phyloP scores from a whole-genome alignment of 92 coral and sea anemone genomes.

The Porites lobata region DNA sequence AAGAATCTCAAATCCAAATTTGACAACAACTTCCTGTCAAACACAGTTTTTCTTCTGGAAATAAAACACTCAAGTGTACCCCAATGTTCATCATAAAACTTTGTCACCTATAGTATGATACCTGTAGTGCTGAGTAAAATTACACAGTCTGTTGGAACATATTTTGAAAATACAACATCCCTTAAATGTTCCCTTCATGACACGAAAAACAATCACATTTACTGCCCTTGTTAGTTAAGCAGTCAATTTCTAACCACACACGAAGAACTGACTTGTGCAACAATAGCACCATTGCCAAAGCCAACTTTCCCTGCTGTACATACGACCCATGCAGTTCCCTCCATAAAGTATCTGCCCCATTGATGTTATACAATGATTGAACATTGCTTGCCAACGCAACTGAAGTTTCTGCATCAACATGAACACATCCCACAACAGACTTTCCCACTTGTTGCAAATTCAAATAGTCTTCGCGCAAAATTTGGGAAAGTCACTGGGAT shows the following conservation, averaged over 20 bases:
- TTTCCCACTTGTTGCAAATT: background rate
- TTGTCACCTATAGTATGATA: conserved; percentile 21
- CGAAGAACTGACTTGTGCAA: conserved; percentile 7
- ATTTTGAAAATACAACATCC: conserved; percentile 22
- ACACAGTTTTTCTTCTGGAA: conserved; percentile 17
- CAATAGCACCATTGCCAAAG: conserved; percentile 7
- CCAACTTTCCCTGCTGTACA: conserved; percentile 11
- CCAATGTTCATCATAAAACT: conserved; percentile 33
- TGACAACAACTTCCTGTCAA: conserved; percentile 1
- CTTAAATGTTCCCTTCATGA: conserved; percentile 24
- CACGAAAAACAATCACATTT: conserved; percentile 27
- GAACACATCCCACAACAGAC: background rate
- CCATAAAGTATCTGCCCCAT: conserved; percentile 9
- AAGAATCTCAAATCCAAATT: conserved; percentile 24
- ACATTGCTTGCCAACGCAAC: background rate
- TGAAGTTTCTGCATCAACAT: background rate
- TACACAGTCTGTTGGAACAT: conserved; percentile 21
- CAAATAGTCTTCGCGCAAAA: background rate
- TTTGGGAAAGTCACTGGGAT: conserved; percentile 11
- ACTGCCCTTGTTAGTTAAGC: conserved; percentile 2
- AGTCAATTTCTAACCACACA: conserved; percentile 11
- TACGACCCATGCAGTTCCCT: conserved; percentile 28
- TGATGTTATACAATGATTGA: background rate
- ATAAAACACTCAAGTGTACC: background rate
- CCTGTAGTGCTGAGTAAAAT: conserved; percentile 32